These are phyloP conservation scores for Charaxes varanes DNA, from an alignment of 1,140 invertebrate species.

Conservation along the genomic window DNA sequence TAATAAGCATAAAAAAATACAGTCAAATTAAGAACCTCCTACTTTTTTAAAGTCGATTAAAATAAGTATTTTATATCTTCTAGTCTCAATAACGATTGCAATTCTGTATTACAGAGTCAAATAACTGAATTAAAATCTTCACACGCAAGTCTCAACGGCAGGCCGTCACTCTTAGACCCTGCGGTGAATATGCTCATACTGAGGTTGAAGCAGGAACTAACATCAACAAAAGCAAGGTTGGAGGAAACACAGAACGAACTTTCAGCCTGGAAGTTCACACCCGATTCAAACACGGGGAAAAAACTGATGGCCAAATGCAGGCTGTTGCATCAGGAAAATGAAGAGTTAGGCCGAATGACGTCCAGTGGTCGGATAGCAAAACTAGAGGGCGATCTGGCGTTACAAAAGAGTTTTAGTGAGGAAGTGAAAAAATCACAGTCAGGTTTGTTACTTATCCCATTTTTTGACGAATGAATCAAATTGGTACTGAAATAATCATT, in stretches of 20 bases:
- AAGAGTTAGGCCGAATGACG: conserved; percentile 96
- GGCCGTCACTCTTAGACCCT: conserved; percentile 92
- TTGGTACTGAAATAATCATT: too few species aligned
- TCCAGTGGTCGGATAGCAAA: conserved; percentile 96
- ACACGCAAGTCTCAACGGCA: conserved; percentile 82
- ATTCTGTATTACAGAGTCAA: conserved; percentile 82
- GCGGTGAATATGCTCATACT: conserved; percentile 96
- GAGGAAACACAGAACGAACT: conserved; percentile 99
- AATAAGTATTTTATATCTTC: too few species aligned
- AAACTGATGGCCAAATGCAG: conserved; percentile 98
- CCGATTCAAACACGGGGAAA: conserved; percentile 98
- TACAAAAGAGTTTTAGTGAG: conserved; percentile 96
- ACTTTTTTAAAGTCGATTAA: too few species aligned
- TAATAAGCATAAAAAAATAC: too few species aligned
- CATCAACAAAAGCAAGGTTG: conserved; percentile 90
- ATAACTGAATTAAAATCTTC: conserved; percentile 91
- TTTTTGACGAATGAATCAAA: too few species aligned
- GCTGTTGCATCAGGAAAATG: conserved; percentile 97
- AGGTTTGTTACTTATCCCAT: conserved; percentile 79
- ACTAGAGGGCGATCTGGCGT: conserved; percentile 94
- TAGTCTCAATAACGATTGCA: neutral
- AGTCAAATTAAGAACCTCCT: too few species aligned
- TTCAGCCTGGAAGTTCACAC: conserved; percentile 98
- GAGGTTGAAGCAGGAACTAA: conserved; percentile 92
- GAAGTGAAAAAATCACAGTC: conserved; percentile 98